phyloP scores from a whole-genome alignment of 2,113 vertebrate species.

The crab-eating macaque (Macaca fascicularis) region DNA sequence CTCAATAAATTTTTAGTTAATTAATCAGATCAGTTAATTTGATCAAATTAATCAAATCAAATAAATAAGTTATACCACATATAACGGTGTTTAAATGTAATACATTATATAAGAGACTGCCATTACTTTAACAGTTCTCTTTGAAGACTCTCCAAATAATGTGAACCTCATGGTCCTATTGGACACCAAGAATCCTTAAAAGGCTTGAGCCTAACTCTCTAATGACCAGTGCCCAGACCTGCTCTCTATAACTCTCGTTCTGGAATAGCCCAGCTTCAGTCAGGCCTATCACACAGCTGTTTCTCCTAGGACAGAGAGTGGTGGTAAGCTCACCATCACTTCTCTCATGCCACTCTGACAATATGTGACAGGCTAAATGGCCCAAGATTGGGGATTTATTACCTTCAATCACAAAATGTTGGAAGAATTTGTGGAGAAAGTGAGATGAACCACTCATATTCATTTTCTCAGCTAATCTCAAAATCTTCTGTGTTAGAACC shows the following conservation, averaged over 20 bases:
- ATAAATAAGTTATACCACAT: neutral
- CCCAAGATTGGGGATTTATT: neutral
- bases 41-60: conserved; percentile 1
- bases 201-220: neutral
- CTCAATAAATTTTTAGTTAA: neutral
- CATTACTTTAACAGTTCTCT: neutral
- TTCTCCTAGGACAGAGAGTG: neutral
- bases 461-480: neutral
- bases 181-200: neutral
- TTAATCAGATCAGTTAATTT: neutral
- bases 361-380: neutral
- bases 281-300: neutral
- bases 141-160: neutral
- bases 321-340: neutral
- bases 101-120: neutral
- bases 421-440: neutral
- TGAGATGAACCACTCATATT: neutral
- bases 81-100: neutral
- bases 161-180: neutral
- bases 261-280: neutral
- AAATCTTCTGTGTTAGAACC: neutral
- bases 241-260: neutral
- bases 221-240: neutral
- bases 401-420: neutral
- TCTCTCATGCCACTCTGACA: neutral